Evolutionary conservation across 92 coral and sea anemone species (phyloP), one percentile per base, ranked within the genome.

Genomic region (Porites divaricata): DNA sequence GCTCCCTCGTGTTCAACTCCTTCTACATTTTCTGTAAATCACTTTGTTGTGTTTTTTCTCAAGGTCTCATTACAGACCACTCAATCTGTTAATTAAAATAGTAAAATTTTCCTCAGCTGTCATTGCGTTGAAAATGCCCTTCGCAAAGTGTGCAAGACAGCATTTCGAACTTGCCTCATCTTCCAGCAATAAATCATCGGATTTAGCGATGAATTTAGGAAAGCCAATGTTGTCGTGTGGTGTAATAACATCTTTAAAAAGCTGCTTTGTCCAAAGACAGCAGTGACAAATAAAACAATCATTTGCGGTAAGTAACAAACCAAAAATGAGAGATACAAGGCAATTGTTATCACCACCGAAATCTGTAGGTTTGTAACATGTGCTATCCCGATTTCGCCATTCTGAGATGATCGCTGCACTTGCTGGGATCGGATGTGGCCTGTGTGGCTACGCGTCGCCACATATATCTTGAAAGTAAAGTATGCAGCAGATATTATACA

Each of bases 161-260:
- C 56, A 1, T 50, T 58, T 49, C 76, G 76, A 72, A 72, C 21
- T 15, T 72, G 59, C 14, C 59, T 48, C 76, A 72, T 49, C 56
- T 50, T 72, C 58, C 54, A 72, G 76, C 76, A 49, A 59, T 72
- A 72, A 19, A 72, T 72, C 8, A 72, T 14, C 19, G 76, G 76
- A 72, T 72, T 72, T 19, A 72, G 28, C 11, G 76, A 1, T 5
- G 76, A 72, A 6, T 72, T 72, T 1, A 72, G 24, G 9, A 72
- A 49, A 22, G 50, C 7, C 26, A 72, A 6, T n/a, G 76, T 72
- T 16, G 20, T 10, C 10, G 76, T 72, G 58, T n/a, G 3, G 9
- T 16, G 26, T 7, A 15, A 12, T 7, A 35, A 15, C 7, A 41
- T 6, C 19, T 14, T 19, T 15, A 50, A 11, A 72, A 51, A 15